These are phyloP conservation scores for Auanema freiburgensis DNA, from an alignment of 2,888 invertebrate genomes.

Conservation along the genomic window DNA sequence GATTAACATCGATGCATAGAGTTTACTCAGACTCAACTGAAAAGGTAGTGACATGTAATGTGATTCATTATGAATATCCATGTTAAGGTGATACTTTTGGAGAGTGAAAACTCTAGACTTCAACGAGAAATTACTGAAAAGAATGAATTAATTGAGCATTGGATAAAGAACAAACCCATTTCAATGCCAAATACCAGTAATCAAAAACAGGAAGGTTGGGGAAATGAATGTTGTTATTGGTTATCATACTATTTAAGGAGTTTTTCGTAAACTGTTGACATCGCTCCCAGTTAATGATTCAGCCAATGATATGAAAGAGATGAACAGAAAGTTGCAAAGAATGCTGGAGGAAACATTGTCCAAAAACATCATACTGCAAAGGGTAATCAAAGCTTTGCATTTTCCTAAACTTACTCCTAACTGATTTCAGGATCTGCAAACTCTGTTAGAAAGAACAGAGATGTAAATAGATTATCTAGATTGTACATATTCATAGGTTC, in stretches of 20 bases:
- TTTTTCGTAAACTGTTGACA: slow-evolving; percentile 34
- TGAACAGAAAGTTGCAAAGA: slow-evolving; percentile 48
- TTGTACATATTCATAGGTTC: neutral
- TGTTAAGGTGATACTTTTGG: slow-evolving; percentile 27
- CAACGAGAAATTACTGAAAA: slow-evolving; percentile 41
- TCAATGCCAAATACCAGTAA: slow-evolving; percentile 1
- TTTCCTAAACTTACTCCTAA: neutral
- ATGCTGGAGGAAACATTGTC: slow-evolving; percentile 50
- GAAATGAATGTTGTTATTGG: slow-evolving; percentile 11
- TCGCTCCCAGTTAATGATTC: slow-evolving; percentile 32
- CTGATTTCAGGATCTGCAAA: slow-evolving; percentile 39
- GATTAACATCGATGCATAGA: slow-evolving; percentile 67
- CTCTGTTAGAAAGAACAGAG: slow-evolving; percentile 42
- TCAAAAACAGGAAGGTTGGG: slow-evolving; percentile 23
- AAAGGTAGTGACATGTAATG: slow-evolving; percentile 60
- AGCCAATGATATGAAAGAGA: slow-evolving; percentile 37
- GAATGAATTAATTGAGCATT: slow-evolving; percentile 38
- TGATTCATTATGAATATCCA: neutral
- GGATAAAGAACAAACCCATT: slow-evolving; percentile 27
- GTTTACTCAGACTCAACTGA: slow-evolving; percentile 68
- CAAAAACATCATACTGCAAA: slow-evolving; percentile 47
- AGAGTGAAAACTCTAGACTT: slow-evolving; percentile 32
- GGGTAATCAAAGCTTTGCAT: slow-evolving; percentile 15
- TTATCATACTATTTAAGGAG: slow-evolving; percentile 16
- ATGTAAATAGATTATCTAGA: slow-evolving; percentile 22